Evolutionary conservation across 30 jellyfish, hydroid and myxozoan genomes (phyloP).

Genomic region (Haliclystus octoradiatus): DNA sequence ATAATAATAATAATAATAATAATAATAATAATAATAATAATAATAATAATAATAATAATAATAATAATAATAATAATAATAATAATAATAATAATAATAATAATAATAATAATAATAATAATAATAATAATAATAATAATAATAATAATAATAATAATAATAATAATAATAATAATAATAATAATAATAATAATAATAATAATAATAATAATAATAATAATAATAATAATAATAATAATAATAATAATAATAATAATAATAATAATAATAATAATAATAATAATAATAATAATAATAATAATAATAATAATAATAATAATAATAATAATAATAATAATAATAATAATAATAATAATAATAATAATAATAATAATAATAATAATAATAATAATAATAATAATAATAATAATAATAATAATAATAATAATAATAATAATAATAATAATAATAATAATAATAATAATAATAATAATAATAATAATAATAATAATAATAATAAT

Average conservation of each 20-base stretch:
- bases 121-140: conserved; percentile 6
- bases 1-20: background rate
- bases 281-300: conserved; percentile 4
- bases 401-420: conserved; percentile 3
- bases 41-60: background rate
- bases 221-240: background rate
- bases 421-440: conserved; percentile 2
- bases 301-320: conserved; percentile 3
- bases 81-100: background rate
- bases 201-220: background rate
- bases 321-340: conserved; percentile 2
- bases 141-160: background rate
- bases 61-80: background rate
- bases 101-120: conserved; percentile 3
- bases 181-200: background rate
- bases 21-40: background rate
- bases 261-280: conserved; percentile 2
- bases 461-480: conserved; percentile 3
- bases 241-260: conserved; percentile 1
- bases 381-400: conserved; percentile 2
- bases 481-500: conserved; percentile 2
- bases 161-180: background rate
- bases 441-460: conserved; percentile 2
- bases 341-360: conserved; percentile 1
- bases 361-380: conserved; percentile 2